Evolutionary conservation across 2,797 vertebrate genomes (phyloP).

Genomic region (Lutjanus argentimaculatus): DNA sequence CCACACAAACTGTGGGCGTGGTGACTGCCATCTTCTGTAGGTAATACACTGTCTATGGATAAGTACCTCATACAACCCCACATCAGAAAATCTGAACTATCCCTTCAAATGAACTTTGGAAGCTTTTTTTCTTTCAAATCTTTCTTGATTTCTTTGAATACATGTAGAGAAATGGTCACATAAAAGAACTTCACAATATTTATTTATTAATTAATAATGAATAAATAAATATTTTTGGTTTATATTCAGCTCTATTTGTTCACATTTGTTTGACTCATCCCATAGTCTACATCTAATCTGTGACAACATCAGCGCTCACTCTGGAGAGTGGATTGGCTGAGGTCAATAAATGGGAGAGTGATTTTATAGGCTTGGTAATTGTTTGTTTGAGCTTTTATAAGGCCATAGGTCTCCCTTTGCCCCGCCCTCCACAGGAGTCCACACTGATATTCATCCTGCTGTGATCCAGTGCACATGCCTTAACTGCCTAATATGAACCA

Average conservation of each 20-base stretch:
- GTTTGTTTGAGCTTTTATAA: conserved; percentile 50
- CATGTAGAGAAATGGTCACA: background rate
- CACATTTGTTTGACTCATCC: background rate
- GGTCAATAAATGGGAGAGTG: conserved; percentile 29
- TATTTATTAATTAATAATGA: background rate
- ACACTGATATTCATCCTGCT: conserved; percentile 13
- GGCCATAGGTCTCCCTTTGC: background rate
- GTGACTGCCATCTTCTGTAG: too few relatives aligned
- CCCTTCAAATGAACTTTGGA: too few relatives aligned
- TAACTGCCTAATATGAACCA: conserved; percentile 17
- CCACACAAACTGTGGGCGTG: too few relatives aligned
- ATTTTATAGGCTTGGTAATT: conserved; percentile 34
- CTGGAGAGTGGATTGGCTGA: background rate
- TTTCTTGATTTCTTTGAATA: background rate
- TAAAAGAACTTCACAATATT: background rate
- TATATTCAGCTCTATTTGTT: background rate
- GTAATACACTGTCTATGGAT: too few relatives aligned
- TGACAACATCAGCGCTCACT: background rate
- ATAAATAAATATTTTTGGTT: background rate
- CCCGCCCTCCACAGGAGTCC: conserved; percentile 11
- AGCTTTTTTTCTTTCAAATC: background rate
- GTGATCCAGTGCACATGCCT: conserved; percentile 19
- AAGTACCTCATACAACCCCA: too few relatives aligned
- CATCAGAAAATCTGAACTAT: too few relatives aligned
- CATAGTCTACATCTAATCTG: background rate